phyloP scores from a whole-genome alignment of 2,888 invertebrate species.

The Ephialtes manifestator region DNA sequence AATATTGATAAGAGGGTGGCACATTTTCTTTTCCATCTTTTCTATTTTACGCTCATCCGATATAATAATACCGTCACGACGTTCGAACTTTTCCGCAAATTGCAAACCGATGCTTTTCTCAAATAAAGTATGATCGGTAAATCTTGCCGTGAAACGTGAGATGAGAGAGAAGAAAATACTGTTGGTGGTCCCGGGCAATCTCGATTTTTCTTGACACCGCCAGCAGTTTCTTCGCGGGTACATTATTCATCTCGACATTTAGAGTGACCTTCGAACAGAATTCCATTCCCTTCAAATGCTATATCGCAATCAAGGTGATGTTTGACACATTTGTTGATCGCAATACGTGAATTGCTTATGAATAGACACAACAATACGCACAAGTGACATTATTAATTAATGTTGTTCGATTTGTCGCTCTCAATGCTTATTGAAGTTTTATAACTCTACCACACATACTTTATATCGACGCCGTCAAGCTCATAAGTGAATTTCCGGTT shows the following conservation, averaged over 20 bases:
- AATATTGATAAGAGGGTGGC: not conserved
- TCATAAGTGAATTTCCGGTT: conserved; percentile 42
- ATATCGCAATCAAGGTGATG: conserved; percentile 28
- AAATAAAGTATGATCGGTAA: conserved; percentile 12
- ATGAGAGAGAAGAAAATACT: not conserved
- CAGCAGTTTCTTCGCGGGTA: conserved; percentile 12
- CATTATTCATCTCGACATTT: conserved; percentile 41
- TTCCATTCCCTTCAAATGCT: conserved; percentile 32
- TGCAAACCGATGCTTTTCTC: conserved; percentile 37
- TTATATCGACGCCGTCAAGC: not conserved
- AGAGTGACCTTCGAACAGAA: conserved; percentile 42
- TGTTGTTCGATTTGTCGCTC: conserved; percentile 1
- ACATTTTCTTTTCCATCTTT: not conserved
- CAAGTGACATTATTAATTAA: not conserved
- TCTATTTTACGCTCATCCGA: not conserved
- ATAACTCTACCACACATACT: not conserved
- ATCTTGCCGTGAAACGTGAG: not conserved
- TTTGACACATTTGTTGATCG: not conserved
- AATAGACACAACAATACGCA: not conserved
- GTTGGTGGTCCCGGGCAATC: not conserved
- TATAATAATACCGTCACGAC: not conserved
- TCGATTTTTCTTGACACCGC: conserved; percentile 23
- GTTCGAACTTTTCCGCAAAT: conserved; percentile 44
- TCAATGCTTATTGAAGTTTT: not conserved
- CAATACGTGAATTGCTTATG: not conserved